These are phyloP conservation scores for Nymphicus hollandicus DNA, from an alignment of 2,113 vertebrate species.

Conservation along the genomic window DNA sequence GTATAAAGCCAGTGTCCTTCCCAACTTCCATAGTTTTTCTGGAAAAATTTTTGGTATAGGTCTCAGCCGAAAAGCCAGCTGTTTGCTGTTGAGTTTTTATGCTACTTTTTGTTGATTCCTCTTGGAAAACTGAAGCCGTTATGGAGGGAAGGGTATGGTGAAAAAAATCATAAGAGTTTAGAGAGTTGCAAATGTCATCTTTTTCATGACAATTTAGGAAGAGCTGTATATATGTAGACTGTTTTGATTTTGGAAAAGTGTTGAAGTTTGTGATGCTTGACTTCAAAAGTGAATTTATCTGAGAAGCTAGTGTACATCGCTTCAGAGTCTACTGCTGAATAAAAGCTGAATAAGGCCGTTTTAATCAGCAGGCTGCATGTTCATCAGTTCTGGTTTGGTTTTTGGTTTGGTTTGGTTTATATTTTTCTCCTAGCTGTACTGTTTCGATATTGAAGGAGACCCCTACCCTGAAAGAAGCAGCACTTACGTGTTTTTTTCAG, in stretches of 20 bases:
- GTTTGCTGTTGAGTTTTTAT: not conserved
- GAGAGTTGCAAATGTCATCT: not conserved
- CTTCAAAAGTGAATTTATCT: not conserved
- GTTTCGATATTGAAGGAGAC: not conserved
- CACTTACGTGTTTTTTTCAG: rapidly evolving
- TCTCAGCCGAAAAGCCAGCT: not conserved
- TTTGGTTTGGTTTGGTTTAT: not conserved
- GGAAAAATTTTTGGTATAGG: not conserved
- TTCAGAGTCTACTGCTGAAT: not conserved
- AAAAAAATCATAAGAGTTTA: not conserved
- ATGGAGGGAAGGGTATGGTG: not conserved
- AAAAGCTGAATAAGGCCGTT: not conserved
- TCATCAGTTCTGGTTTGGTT: not conserved
- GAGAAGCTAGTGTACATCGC: not conserved
- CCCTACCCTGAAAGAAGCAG: not conserved
- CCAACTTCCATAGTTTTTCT: not conserved
- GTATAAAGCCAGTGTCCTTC: not conserved
- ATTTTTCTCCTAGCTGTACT: not conserved
- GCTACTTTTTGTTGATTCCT: not conserved
- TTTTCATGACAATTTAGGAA: not conserved
- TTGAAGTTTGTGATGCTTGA: not conserved
- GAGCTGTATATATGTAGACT: not conserved
- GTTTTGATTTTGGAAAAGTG: not conserved
- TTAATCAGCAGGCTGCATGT: not conserved
- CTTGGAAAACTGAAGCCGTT: not conserved